Base-by-base conservation (phyloP, 1,140 invertebrate genomes). In the Maniola jurtina region DNA sequence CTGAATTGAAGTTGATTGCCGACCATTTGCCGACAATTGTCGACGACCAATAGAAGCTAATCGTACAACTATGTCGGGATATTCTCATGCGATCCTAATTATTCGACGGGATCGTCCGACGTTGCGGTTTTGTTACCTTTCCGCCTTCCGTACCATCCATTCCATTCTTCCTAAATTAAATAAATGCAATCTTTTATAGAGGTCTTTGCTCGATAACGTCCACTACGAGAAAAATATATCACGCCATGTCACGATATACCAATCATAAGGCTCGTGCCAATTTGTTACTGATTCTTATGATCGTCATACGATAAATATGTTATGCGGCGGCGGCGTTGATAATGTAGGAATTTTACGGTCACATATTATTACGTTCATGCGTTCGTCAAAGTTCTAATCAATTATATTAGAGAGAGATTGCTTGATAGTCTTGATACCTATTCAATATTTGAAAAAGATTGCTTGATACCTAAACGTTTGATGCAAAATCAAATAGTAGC, bases 1-100 rank as follows among this genome's bases (percentile, higher is more conserved):
- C 72, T 74, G 68, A 87, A 87, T 87, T 87, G 84, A 71, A 68
- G 74, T 72, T 83, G 83, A 87, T 87, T 87, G 84, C 73, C 70
- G 75, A 40, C 81, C 79, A 87, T 84, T 87, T 84, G 75, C 75
- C 75, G 74, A 69, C 84, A 87, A 87, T 86, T 87, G 83, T 68
- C 15, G 71, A 57, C 71, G 66, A 61, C 83, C 77, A 84, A 81
- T 84, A 73, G 76, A 61, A 72, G 76, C 70, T 79, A 61, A 66
- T 71, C 69, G 59, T 56, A 64, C 74, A 80, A 79, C 71, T 80
- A 78, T 77, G 77, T 59, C 73, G 75, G 79, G 78, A 80, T 85
- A 81, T 82, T 83, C 81, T 78, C 79, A 83, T 82, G 77, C 72
- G 60, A 76, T 74, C 74, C 68, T 84, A 81, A 84, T 83, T 84